These are phyloP conservation scores for Sterrhoptilus dennistouni DNA, from an alignment of 2,113 vertebrate genomes.

Conservation along the genomic window DNA sequence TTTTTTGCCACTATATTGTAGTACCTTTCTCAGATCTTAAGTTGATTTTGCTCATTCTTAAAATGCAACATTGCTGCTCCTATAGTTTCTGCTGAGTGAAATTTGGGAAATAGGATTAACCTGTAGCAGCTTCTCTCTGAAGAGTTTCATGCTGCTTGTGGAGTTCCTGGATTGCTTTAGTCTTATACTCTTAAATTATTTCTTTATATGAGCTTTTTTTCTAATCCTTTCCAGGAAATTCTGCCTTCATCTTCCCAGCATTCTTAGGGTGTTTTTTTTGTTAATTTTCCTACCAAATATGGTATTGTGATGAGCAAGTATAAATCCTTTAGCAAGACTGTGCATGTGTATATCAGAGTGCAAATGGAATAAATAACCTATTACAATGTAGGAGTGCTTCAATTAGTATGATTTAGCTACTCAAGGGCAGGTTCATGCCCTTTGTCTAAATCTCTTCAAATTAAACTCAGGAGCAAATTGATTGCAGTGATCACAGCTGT, in stretches of 20 bases:
- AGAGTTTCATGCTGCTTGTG: neutral
- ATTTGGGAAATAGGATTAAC: neutral
- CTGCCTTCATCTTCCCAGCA: neutral
- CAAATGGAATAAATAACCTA: neutral
- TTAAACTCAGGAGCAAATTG: neutral
- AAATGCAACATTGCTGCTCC: neutral
- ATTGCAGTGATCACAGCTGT: neutral
- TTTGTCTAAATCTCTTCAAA: neutral
- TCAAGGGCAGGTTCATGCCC: neutral
- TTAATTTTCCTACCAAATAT: neutral
- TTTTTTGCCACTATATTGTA: accelerated
- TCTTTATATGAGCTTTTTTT: neutral
- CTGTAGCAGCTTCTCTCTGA: neutral
- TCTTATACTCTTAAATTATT: neutral
- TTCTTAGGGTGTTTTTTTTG: neutral
- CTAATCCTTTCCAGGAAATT: neutral
- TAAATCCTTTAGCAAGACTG: neutral
- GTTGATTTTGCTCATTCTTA: neutral
- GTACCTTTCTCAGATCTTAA: neutral
- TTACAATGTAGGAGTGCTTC: neutral
- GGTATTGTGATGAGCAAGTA: neutral
- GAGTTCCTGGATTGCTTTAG: neutral
- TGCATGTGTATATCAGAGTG: neutral
- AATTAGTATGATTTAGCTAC: neutral
- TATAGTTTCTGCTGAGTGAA: neutral